Conservation (phyloP, 2,113 vertebrate species). For the Pavo muticus region DNA sequence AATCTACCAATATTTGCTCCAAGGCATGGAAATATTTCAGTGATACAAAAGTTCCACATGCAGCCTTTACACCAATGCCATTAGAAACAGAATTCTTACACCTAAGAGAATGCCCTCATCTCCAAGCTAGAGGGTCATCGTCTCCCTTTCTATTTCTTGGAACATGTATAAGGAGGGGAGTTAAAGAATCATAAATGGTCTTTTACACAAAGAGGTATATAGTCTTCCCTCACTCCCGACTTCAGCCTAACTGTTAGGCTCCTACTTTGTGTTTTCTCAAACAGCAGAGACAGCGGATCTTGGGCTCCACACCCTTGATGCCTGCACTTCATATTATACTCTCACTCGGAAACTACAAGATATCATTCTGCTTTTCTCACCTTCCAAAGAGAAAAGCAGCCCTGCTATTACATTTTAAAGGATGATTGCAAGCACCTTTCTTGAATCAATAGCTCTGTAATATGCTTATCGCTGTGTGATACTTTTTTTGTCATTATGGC, state of each 20-base stretch:
- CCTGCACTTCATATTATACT: background rate
- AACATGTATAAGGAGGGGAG: fast-evolving
- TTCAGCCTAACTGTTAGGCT: background rate
- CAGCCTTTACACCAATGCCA: background rate
- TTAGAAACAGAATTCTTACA: background rate
- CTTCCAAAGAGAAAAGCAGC: background rate
- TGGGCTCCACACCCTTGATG: background rate
- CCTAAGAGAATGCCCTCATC: background rate
- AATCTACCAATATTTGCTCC: background rate
- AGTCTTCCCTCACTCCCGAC: background rate
- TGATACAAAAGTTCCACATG: background rate
- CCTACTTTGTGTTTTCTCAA: background rate
- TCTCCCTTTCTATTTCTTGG: background rate
- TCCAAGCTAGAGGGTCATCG: background rate
- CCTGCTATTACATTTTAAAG: background rate
- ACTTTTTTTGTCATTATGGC: background rate
- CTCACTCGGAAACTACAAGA: background rate
- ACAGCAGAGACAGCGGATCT: background rate
- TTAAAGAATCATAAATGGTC: background rate
- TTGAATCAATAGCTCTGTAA: background rate
- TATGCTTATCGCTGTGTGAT: background rate
- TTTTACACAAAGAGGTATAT: background rate
- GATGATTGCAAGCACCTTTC: background rate
- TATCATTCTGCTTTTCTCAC: background rate
- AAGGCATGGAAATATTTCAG: background rate